phyloP scores from a whole-genome alignment of 2,797 vertebrate genomes.

The Scolopax bukidnonensis region DNA sequence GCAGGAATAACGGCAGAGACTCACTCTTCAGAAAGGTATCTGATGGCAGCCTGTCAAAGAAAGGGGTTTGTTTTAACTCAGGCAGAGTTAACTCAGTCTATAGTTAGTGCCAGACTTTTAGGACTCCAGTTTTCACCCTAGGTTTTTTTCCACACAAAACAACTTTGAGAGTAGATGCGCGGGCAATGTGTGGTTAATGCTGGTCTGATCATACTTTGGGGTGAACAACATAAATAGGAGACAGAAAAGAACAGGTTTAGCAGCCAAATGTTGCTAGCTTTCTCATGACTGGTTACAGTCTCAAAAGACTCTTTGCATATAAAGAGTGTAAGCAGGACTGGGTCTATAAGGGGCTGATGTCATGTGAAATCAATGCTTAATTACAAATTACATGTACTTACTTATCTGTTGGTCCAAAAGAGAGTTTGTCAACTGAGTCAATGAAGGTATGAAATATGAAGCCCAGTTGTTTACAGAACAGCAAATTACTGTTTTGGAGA shows the following conservation, averaged over 20 bases:
- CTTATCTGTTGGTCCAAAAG: not conserved
- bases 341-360: not conserved
- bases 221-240: not conserved
- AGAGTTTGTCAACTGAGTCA: not conserved
- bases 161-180: not conserved
- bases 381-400: not conserved
- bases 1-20: constrained; percentile 66
- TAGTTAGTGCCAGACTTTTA: constrained; percentile 56
- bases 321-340: not conserved
- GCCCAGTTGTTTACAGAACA: not conserved
- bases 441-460: not conserved
- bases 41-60: constrained; percentile 66
- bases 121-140: constrained; percentile 13
- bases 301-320: not conserved
- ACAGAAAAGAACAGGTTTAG: not conserved
- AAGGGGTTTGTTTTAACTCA: constrained; percentile 61
- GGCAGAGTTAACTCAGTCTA: constrained; percentile 34
- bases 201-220: not conserved
- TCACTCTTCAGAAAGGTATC: constrained; percentile 75
- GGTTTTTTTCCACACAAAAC: not conserved
- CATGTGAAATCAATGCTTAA: not conserved
- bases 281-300: not conserved
- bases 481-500: not conserved
- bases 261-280: not conserved
- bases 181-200: not conserved